Base-by-base conservation (phyloP, 2,888 invertebrate genomes). In the Pristionchus maxplancki region DNA sequence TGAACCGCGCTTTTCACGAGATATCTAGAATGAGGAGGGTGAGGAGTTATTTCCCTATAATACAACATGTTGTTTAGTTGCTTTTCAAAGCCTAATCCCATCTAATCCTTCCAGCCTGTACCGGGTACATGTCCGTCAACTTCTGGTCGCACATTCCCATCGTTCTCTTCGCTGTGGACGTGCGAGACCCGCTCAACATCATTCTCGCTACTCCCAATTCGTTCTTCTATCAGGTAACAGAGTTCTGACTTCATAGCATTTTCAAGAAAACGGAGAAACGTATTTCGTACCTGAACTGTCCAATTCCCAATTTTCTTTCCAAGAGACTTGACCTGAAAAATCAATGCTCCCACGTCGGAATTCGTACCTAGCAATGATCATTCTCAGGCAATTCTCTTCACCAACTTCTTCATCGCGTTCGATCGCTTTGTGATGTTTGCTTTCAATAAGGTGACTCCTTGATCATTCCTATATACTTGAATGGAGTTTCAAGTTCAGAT, bases 121-220 rank as follows among this genome's bases (percentile, higher is more conserved):
- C 78, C n/a, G 78, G 78, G 1, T 78, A 78, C 78, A 78, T 78
- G 78, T 78, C 78, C 0, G 78, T 78, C 44, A 78, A 78, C 44
- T 78, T 78, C 44, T 78, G 78, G 78, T 24, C 78, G 40, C 78
- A 78, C 44, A 78, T 78, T 28, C 82, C 82, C 20, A 58, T 82
- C 53, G 82, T 82, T 58, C 82, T 82, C 53, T 82, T 82, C 24
- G 50, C 82, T 11, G 34, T 24, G 17, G 34, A 82, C 13, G 24
- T 82, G 11, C 53, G n/a, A 11, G 82, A 82, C 28, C 82, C 53
- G 20, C 5, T 82, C 34, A 82, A 82, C 24, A 82, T 82, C 53
- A 82, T 82, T 34, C 82, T 82, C 0, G 82, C 82, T 1, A 82
- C 82, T 17, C 82, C 82, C 15, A 58, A 82, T 20, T 82, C 82